Evolutionary conservation across 2,797 vertebrate species (phyloP), one percentile per base, ranked within the genome.

Genomic region (Eulemur coronatus): DNA sequence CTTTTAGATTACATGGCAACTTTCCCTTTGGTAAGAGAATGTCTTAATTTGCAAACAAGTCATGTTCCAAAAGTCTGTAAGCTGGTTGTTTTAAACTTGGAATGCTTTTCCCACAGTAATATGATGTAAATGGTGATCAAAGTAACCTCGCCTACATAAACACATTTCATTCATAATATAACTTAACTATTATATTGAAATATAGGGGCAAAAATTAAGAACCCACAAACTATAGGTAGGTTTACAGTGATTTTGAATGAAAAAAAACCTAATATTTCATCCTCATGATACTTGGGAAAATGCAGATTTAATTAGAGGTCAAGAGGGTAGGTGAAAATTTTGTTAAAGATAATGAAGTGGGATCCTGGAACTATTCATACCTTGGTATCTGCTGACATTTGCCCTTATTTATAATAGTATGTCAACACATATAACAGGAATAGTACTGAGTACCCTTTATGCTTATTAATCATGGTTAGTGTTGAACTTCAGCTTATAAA

Each of bases 171-270:
- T 84, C 22, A 52, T 50, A 85, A 67, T 43, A 43, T 69, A 86
- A 90, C 10, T 73, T 85, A 38, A 15, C 1, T 50, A 69, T 63
- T 90, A 10, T 24, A 28, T 8, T 46, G 30, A 94, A 94, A 79
- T 79, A 41, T 26, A 85, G 63, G n/a, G 41, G 55, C 43, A 89
- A 65, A 91, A 0, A 81, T 7, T 30, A 79, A 84, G 20, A 46
- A 72, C 2, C 20, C 20, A n/a, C 26, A 78, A 55, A 38, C 79
- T 84, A 46, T 17, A 61, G 63, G 52, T 65, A 82, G 72, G n/a
- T 70, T 92, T 93, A 48, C 84, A 63, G 46, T 50, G 33, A 72
- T 91, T 96, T 96, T 91, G 15, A 94, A 94, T 69, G 15, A 86
- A 88, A 93, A 93, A 84, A 84, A 17, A 20, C 55, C 55, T 72